Conservation (phyloP, 2,888 invertebrate genomes). For the Hypsopygia costalis region DNA sequence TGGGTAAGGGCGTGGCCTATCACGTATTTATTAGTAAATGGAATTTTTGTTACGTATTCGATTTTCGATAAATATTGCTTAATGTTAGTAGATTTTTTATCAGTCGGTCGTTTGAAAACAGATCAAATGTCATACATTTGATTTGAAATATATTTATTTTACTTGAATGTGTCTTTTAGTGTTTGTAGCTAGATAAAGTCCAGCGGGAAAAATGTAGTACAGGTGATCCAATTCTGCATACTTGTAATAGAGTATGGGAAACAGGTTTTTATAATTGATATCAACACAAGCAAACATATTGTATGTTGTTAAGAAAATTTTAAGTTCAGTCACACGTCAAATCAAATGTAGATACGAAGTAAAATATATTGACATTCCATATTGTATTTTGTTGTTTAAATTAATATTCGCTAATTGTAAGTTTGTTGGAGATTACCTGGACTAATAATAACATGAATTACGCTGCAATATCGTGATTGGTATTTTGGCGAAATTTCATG, state of each 20-base stretch:
- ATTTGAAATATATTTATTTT: conserved; percentile 80
- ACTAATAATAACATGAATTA: neutral
- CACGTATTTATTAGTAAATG: conserved; percentile 65
- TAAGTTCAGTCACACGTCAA: conserved; percentile 67
- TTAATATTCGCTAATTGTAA: conserved; percentile 32
- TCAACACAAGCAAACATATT: conserved; percentile 49
- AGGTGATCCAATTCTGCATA: conserved; percentile 47
- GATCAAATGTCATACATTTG: conserved; percentile 80
- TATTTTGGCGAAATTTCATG: too few relatives aligned
- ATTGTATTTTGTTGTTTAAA: conserved; percentile 75
- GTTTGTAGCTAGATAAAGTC: conserved; percentile 74
- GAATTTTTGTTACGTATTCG: conserved; percentile 73
- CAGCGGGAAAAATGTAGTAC: conserved; percentile 61
- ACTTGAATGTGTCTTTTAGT: conserved; percentile 76
- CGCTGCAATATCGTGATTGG: too few relatives aligned
- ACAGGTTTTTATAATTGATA: conserved; percentile 41
- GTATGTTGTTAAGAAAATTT: conserved; percentile 71
- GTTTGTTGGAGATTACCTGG: neutral
- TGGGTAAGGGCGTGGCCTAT: conserved; percentile 49
- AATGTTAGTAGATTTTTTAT: conserved; percentile 79
- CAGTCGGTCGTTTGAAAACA: conserved; percentile 70
- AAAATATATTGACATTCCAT: conserved; percentile 81
- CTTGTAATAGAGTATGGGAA: conserved; percentile 42
- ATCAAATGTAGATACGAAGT: conserved; percentile 76
- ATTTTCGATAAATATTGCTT: conserved; percentile 76